phyloP scores from a whole-genome alignment of 1,140 invertebrate genomes.

The Drosophila nikananu region DNA sequence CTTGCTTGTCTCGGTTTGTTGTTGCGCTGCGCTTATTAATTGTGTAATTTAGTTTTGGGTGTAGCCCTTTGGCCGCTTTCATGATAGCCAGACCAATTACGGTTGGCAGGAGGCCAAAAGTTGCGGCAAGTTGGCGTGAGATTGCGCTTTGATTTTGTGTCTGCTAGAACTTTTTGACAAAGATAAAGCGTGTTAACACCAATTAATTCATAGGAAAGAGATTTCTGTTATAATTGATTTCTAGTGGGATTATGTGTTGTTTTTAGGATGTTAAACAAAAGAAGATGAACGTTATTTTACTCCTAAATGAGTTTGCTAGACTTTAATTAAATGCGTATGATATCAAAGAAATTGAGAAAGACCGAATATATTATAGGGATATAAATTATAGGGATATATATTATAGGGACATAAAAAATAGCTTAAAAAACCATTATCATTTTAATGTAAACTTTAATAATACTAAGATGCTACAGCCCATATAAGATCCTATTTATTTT shows the following conservation, averaged over 20 bases:
- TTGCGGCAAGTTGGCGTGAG: conserved; percentile 37
- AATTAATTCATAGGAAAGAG: conserved; percentile 5
- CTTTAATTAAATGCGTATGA: too few relatives aligned
- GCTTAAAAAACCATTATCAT: background rate
- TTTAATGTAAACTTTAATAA: too few relatives aligned
- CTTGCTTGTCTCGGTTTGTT: conserved; percentile 14
- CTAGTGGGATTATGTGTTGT: too few relatives aligned
- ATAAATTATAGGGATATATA: too few relatives aligned
- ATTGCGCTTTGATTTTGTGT: conserved; percentile 21
- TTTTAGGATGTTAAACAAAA: background rate
- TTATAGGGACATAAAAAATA: too few relatives aligned
- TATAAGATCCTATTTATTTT: too few relatives aligned
- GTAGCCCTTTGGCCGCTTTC: conserved; percentile 54
- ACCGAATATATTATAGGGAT: too few relatives aligned
- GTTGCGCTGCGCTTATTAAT: conserved; percentile 66
- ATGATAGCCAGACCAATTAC: conserved; percentile 46
- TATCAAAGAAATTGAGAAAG: background rate
- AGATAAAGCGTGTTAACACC: conserved; percentile 10
- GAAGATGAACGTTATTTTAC: background rate
- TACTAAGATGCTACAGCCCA: too few relatives aligned
- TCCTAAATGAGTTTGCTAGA: too few relatives aligned
- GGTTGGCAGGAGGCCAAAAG: conserved; percentile 38
- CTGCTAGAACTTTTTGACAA: conserved; percentile 15
- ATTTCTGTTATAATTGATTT: background rate
- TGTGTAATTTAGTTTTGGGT: conserved; percentile 72